Evolutionary conservation across 2,113 vertebrate genomes (phyloP).

Genomic region (Lophotis ruficrista): DNA sequence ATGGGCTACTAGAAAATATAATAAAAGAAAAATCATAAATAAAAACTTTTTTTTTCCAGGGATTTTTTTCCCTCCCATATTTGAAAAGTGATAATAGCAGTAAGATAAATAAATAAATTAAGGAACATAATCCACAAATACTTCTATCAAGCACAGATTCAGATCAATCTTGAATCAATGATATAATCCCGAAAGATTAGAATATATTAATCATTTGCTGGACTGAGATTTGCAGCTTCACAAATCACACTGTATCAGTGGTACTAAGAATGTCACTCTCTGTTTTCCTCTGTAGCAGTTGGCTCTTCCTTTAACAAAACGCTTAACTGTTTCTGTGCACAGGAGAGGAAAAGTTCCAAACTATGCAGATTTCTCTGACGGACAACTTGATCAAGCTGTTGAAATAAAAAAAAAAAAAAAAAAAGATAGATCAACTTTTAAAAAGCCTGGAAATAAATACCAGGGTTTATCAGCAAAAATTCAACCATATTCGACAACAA

Average conservation of each 20-base stretch:
- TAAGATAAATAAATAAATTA: constrained; percentile 12
- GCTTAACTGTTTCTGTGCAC: constrained; percentile 81
- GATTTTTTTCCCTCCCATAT: not conserved
- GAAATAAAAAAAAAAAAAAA: not conserved
- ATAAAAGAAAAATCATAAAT: not conserved
- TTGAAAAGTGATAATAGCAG: not conserved
- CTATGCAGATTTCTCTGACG: constrained; percentile 79
- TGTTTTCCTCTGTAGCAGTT: constrained; percentile 35
- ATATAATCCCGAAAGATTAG: not conserved
- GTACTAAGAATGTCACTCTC: not conserved
- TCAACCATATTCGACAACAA: not conserved
- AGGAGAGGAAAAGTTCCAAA: constrained; percentile 85
- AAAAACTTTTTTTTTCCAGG: not conserved
- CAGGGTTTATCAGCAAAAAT: not conserved
- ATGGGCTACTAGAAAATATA: not conserved
- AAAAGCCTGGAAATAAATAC: not conserved
- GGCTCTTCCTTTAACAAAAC: constrained; percentile 74
- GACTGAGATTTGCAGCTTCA: constrained; percentile 9
- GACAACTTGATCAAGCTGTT: constrained; percentile 79
- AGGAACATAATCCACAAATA: not conserved
- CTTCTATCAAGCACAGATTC: constrained; percentile 4
- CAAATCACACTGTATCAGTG: not conserved
- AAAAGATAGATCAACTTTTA: not conserved
- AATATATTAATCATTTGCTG: not conserved
- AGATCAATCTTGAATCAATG: constrained; percentile 7